Conservation (phyloP, 2,797 vertebrate species). For the Sciaenops ocellatus region DNA sequence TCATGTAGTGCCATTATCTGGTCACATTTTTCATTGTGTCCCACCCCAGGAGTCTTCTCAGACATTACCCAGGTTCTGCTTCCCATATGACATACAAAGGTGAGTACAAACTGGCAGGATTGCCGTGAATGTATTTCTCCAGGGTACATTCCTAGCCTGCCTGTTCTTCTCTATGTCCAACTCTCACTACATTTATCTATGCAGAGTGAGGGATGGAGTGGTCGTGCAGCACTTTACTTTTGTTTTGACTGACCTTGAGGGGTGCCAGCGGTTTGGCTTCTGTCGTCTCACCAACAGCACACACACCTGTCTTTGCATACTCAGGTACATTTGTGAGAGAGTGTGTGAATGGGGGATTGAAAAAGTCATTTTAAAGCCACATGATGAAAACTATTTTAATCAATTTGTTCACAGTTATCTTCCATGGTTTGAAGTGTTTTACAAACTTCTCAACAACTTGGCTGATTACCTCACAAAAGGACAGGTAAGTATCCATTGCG, state of each 20-base stretch:
- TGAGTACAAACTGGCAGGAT: slow-evolving; percentile 54
- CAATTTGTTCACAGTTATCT: slow-evolving; percentile 83
- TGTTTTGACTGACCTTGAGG: slow-evolving; percentile 90
- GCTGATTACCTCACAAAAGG: slow-evolving; percentile 89
- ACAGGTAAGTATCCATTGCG: slow-evolving; percentile 83
- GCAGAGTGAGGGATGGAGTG: slow-evolving; percentile 80
- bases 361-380: background rate
- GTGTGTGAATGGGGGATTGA: background rate
- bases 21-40: slow-evolving; percentile 5
- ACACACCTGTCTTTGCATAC: slow-evolving; percentile 89
- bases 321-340: slow-evolving; percentile 83
- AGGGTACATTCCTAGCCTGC: background rate
- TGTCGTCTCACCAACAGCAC: slow-evolving; percentile 89
- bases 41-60: slow-evolving; percentile 85
- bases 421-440: slow-evolving; percentile 95
- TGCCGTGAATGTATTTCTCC: background rate
- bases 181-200: background rate
- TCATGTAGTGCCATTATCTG: no score
- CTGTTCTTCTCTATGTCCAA: background rate
- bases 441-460: slow-evolving; percentile 92
- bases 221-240: slow-evolving; percentile 93
- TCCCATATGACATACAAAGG: slow-evolving; percentile 92
- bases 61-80: slow-evolving; percentile 90
- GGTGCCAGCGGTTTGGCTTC: slow-evolving; percentile 92
- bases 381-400: background rate